These are phyloP conservation scores for Rhodeus uyekii DNA, from an alignment of 2,797 vertebrate genomes.

Conservation along the genomic window DNA sequence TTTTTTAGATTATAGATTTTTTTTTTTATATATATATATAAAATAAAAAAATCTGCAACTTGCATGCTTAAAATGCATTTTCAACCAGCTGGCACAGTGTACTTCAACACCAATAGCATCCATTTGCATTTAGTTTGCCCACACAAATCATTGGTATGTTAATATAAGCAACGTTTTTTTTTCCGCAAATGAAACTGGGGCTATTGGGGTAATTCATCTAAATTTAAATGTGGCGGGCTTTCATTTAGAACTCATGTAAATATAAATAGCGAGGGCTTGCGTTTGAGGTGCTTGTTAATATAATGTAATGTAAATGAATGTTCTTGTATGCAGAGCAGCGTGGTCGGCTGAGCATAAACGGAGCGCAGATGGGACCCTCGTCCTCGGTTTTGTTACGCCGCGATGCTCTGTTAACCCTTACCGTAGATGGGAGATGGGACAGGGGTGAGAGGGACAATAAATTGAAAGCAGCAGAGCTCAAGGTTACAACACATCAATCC, in stretches of 20 bases:
- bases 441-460: slow-evolving; percentile 50
- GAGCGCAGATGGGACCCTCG: slow-evolving; percentile 51
- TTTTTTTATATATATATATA: too few species aligned
- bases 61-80: neutral
- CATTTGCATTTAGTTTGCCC: slow-evolving; percentile 12
- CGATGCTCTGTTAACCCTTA: slow-evolving; percentile 49
- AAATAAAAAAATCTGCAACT: neutral
- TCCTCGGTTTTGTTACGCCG: slow-evolving; percentile 22
- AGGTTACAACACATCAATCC: slow-evolving; percentile 64
- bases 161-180: slow-evolving; percentile 12
- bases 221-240: slow-evolving; percentile 44
- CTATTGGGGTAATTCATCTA: slow-evolving; percentile 38
- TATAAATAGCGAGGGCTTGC: slow-evolving; percentile 9
- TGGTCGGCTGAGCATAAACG: slow-evolving; percentile 30
- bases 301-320: slow-evolving; percentile 48
- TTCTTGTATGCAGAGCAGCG: slow-evolving; percentile 10
- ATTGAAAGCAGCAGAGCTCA: slow-evolving; percentile 66
- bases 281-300: slow-evolving; percentile 38
- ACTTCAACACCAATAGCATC: neutral
- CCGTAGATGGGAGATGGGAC: slow-evolving; percentile 3
- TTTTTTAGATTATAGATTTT: too few species aligned
- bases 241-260: slow-evolving; percentile 28
- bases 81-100: neutral
- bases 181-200: neutral
- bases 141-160: slow-evolving; percentile 39